Evolutionary conservation across 1,140 invertebrate species (phyloP), one percentile per base, ranked within the genome.

Genomic region (Yoshiicerus persimilis): DNA sequence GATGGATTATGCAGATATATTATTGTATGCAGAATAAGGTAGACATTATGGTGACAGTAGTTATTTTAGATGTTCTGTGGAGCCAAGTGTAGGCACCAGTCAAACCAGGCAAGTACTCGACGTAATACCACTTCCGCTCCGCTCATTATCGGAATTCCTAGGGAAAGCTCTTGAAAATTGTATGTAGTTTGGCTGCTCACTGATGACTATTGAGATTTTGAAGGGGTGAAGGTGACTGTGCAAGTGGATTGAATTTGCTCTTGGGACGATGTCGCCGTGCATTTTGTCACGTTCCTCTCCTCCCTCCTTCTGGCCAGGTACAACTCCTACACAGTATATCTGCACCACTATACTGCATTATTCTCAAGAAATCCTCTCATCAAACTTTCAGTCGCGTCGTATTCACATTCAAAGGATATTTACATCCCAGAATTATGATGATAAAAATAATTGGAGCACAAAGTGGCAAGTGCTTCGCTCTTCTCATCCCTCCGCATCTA

Each of bases 211-310:
- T 80, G 75, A 80, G 34, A 80, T 80, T 70, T 80, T 80, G 75
- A 80, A 80, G 75, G 75, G 75, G 75, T 80, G 75, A 80, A 80
- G 34, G 75, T 80, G 75, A 80, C 75, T 80, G 32, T 30, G 75
- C 30, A 80, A 80, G 75, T 80, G 75, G 75, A 80, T 80, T 80
- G 75, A 80, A 80, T 80, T 36, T 80, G 75, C 75, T 80, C 75
- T 80, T 80, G 75, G 75, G 75, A 80, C 75, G 34, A 38, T 36
- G 75, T 38, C 38, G 30, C 27, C n/a, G 62, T 30, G 6, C 16
- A 80, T 36, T 80, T 80, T 80, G 75, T 80, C 75, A 80, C 75
- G 75, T 80, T 80, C 34, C 6, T 70, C 66, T 30, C 30, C 30
- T 70, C 32, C 6, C 8, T 80, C 75, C 32, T 36, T 38, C 1